These are phyloP conservation scores for Periophthalmodon schlosseri DNA, from an alignment of 2,113 vertebrate species.

Conservation along the genomic window DNA sequence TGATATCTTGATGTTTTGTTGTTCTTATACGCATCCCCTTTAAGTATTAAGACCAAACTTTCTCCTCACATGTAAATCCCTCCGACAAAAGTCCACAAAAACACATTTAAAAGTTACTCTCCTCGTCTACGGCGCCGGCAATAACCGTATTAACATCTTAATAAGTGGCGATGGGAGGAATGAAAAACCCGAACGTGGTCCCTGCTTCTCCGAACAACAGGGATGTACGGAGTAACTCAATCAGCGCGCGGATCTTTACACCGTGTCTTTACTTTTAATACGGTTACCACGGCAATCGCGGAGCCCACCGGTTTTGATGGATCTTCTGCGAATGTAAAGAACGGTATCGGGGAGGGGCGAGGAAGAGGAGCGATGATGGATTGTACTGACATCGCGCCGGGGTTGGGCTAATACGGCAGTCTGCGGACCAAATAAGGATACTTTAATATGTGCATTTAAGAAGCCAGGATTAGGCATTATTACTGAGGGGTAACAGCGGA, in stretches of 20 bases:
- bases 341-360: slow-evolving; percentile 54
- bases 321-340: slow-evolving; percentile 67
- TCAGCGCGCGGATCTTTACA: slow-evolving; percentile 48
- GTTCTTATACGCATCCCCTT: background rate
- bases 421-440: slow-evolving; percentile 43
- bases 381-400: slow-evolving; percentile 63
- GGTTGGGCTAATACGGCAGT: slow-evolving; percentile 60
- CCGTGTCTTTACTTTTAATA: slow-evolving; percentile 61
- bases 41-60: background rate
- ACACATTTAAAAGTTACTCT: slow-evolving; percentile 1
- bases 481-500: background rate
- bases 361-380: slow-evolving; percentile 63
- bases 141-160: slow-evolving; percentile 2
- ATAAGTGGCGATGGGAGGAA: slow-evolving; percentile 11
- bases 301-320: slow-evolving; percentile 53
- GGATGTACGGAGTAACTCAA: slow-evolving; percentile 40
- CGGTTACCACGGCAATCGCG: slow-evolving; percentile 49
- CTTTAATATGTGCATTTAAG: slow-evolving; percentile 35
- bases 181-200: slow-evolving; percentile 11
- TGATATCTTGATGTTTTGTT: background rate
- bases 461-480: slow-evolving; percentile 7
- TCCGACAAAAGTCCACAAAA: background rate
- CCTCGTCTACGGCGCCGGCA: background rate
- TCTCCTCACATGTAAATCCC: background rate
- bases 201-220: slow-evolving; percentile 28